These are phyloP conservation scores for Lasaia peninsularis DNA, from an alignment of 1,140 invertebrate species.

Conservation along the genomic window DNA sequence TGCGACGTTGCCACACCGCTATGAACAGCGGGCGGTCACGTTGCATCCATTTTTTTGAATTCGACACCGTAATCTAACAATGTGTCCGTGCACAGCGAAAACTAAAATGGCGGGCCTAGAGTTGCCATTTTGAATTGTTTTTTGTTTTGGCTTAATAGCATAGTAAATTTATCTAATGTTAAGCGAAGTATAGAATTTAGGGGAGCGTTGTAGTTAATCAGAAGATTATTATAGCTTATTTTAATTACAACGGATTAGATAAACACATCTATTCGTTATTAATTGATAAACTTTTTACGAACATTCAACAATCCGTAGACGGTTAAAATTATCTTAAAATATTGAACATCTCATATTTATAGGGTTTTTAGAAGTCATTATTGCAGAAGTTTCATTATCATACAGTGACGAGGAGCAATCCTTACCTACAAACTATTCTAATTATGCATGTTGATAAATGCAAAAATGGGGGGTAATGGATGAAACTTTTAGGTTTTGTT, in stretches of 20 bases:
- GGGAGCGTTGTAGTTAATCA: neutral
- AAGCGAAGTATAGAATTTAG: neutral
- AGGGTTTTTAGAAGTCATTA: conserved; percentile 16
- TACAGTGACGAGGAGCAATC: conserved; percentile 4
- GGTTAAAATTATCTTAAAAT: conserved; percentile 61
- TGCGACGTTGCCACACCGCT: conserved; percentile 28
- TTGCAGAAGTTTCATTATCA: conserved; percentile 26
- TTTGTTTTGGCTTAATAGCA: neutral
- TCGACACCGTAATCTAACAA: neutral
- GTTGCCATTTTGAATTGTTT: neutral
- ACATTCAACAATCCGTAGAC: conserved; percentile 53
- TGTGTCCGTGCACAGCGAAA: conserved; percentile 6
- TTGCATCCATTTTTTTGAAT: conserved; percentile 10
- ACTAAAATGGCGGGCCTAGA: neutral
- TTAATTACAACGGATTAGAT: conserved; percentile 10
- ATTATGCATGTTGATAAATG: neutral
- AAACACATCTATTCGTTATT: conserved; percentile 21
- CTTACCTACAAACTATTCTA: neutral
- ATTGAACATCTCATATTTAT: conserved; percentile 39
- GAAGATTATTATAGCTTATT: neutral
- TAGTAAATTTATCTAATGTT: neutral
- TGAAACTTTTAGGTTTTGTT: neutral
- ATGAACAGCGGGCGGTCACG: neutral
- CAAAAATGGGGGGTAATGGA: conserved; percentile 1
- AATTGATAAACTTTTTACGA: conserved; percentile 46